Conservation (phyloP, 2,888 invertebrate genomes). For the Boloria selene region DNA sequence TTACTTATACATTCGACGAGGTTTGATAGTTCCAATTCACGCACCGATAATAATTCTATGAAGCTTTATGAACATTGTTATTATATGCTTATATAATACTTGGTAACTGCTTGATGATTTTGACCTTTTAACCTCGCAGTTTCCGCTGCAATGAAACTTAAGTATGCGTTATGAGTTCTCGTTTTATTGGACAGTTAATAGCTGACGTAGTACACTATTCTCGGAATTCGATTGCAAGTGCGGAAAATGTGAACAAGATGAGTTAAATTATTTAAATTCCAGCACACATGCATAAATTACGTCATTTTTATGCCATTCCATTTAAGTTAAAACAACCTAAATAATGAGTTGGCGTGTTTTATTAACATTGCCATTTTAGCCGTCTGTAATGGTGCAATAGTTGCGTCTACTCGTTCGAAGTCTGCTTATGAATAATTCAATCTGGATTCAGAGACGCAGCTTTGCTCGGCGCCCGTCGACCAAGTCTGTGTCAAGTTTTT, state of each 20-base stretch:
- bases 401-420: slow-evolving; percentile 40
- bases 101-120: slow-evolving; percentile 46
- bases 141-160: slow-evolving; percentile 43
- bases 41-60: no score
- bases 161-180: slow-evolving; percentile 24
- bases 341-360: slow-evolving; percentile 42
- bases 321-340: slow-evolving; percentile 40
- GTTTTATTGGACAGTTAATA: slow-evolving; percentile 29
- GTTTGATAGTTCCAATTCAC: no score
- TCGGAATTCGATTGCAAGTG: slow-evolving; percentile 36
- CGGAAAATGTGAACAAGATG: slow-evolving; percentile 52
- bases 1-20: no score
- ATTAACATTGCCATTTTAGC: slow-evolving; percentile 45
- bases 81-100: slow-evolving; percentile 9
- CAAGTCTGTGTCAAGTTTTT: slow-evolving; percentile 57
- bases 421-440: slow-evolving; percentile 70
- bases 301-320: slow-evolving; percentile 27
- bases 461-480: slow-evolving; percentile 41
- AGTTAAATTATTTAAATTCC: slow-evolving; percentile 55
- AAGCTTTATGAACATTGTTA: slow-evolving; percentile 4
- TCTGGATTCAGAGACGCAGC: slow-evolving; percentile 57
- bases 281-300: slow-evolving; percentile 1
- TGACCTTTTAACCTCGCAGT: slow-evolving; percentile 48
- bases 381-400: slow-evolving; percentile 43
- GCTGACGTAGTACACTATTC: slow-evolving; percentile 27